Evolutionary conservation across 1,140 invertebrate genomes (phyloP), one percentile per base, ranked within the genome.

Genomic region (Rhynchophorus ferrugineus): DNA sequence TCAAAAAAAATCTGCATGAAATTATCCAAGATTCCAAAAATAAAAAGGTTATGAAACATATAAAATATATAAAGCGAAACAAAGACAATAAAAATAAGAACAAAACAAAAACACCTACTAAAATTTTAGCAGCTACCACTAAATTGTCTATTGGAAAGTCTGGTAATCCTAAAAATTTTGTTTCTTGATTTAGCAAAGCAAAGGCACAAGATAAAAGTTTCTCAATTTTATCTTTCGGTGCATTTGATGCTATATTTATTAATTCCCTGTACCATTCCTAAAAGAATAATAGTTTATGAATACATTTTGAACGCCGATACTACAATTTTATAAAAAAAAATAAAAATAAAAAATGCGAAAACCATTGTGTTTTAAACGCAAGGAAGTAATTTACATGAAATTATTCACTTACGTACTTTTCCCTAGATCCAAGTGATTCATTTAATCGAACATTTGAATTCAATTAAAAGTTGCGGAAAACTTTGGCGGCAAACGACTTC

Each of bases 101-200:
- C 18, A 38, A n/a, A 2, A n/a, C 18, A 7, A 29, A 36, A 36
- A 17, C 7, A 47, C 39, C 74, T 75, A 92, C 89, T 79, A 95
- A 66, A 60, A 96, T 82, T 61, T 76, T 68, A 0, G 82, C 82
- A 16, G 81, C 79, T 3, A 73, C 66, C 1, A 71, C 63, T 11
- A 96, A 64, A 74, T 85, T 94, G 61, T 95, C 89, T 1, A 95
- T 65, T 0, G 95, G 94, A 70, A 97, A 95, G 72, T 95, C 91
- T 0, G 91, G 91, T 33, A 97, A 69, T 43, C 80, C 83, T 19
- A 91, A 66, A 63, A 76, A 67, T 61, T 76, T 62, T 51, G 78
- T 77, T 73, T 91, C 77, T 64, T 77, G 77, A 1, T 85, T 84
- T 38, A 84, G 69, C 24, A 96, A 76, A 3, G 89, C 85, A 75